Evolutionary conservation across 1,140 invertebrate genomes (phyloP).

Genomic region (Notospermus geniculatus): DNA sequence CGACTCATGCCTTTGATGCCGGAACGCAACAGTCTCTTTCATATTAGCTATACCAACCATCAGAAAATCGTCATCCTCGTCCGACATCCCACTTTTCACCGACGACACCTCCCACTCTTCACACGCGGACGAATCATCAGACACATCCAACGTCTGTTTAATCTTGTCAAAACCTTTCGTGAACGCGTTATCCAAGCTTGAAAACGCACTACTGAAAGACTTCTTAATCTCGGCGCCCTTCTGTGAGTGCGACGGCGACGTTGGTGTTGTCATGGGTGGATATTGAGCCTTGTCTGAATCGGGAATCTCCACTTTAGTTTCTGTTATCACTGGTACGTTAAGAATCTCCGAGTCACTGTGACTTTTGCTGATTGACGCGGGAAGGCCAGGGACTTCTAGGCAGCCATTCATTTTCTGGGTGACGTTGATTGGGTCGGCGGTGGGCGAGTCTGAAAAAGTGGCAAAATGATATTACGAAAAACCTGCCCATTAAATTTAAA

Average conservation of each 20-base stretch:
- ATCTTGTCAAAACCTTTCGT: conserved; percentile 30
- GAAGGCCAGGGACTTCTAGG: too few species aligned
- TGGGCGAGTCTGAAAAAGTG: too few species aligned
- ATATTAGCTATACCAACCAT: conserved; percentile 49
- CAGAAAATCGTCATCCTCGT: conserved; percentile 58
- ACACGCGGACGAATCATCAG: conserved; percentile 27
- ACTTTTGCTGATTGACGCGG: background rate
- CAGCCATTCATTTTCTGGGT: background rate
- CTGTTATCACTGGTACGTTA: conserved; percentile 16
- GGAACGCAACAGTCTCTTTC: conserved; percentile 42
- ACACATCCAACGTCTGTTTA: conserved; percentile 35
- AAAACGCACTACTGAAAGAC: conserved; percentile 39
- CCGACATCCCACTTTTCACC: conserved; percentile 55
- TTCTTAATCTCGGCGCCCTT: conserved; percentile 33
- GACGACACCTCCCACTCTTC: conserved; percentile 53
- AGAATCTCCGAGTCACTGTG: conserved; percentile 8
- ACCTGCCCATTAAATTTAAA: too few species aligned
- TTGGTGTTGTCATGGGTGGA: conserved; percentile 5
- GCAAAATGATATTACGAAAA: too few species aligned
- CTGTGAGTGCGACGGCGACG: conserved; percentile 6
- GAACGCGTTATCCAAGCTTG: conserved; percentile 9
- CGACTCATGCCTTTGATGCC: conserved; percentile 25
- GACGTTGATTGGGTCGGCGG: too few species aligned
- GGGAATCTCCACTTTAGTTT: conserved; percentile 15
- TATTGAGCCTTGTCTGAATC: conserved; percentile 11